Conservation (phyloP, 2,888 invertebrate genomes). For the Nomada hirtipes region DNA sequence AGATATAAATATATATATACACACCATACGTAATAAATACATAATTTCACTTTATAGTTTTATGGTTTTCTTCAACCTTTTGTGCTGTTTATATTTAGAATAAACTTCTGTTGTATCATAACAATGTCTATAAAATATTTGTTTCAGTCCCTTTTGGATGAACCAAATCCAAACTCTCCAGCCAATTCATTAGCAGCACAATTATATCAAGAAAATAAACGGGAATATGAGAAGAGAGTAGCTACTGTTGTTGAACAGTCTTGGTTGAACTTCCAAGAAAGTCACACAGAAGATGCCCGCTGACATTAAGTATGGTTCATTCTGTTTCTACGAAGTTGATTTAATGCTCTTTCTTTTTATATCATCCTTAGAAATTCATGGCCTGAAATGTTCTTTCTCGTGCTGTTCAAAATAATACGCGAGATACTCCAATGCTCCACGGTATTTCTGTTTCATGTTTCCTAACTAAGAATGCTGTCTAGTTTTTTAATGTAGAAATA, state of each 20-base stretch:
- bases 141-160: constrained; percentile 88
- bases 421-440: constrained; percentile 59
- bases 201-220: constrained; percentile 88
- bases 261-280: constrained; percentile 85
- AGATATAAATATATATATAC: constrained; percentile 69
- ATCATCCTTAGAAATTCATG: constrained; percentile 36
- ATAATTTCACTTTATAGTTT: constrained; percentile 77
- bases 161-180: constrained; percentile 89
- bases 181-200: constrained; percentile 89
- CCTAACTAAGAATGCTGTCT: constrained; percentile 1
- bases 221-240: constrained; percentile 89
- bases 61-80: constrained; percentile 71
- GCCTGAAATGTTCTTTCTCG: constrained; percentile 19
- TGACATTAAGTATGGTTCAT: constrained; percentile 78
- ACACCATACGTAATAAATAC: constrained; percentile 76
- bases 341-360: constrained; percentile 14
- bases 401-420: constrained; percentile 27
- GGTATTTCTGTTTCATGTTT: constrained; percentile 3
- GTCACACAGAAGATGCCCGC: constrained; percentile 82
- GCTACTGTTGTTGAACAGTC: constrained; percentile 88
- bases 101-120: constrained; percentile 36
- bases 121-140: constrained; percentile 62
- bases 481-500: constrained; percentile 16
- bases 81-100: constrained; percentile 52
- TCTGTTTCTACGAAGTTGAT: constrained; percentile 24